Percentiles rank a stretch among this genome's conserved stretches.
These are phyloP conservation scores for Palythoa caribaeorum DNA, from an alignment of 92 coral and sea anemone genomes.

Conservation along the genomic window DNA sequence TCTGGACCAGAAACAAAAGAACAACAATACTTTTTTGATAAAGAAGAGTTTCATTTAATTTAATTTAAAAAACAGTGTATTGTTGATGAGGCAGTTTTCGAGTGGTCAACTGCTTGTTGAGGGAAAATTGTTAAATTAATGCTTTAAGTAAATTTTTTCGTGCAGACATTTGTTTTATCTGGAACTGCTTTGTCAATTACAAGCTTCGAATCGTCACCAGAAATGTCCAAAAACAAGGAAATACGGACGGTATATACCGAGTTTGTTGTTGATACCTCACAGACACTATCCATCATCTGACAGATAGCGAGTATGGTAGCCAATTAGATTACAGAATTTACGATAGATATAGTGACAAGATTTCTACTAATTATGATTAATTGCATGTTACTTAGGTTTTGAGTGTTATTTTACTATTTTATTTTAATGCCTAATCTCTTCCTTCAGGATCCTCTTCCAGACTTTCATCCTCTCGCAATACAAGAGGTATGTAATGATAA, in stretches of 20 bases:
- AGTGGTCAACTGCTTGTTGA: background rate
- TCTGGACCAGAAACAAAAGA: too few species aligned
- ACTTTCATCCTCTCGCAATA: constrained; percentile 86
- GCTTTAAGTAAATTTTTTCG: background rate
- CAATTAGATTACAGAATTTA: too few species aligned
- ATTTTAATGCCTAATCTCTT: background rate
- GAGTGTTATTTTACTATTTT: background rate
- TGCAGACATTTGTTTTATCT: background rate
- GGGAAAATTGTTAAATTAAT: too few species aligned
- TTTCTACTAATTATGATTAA: too few species aligned
- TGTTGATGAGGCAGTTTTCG: background rate
- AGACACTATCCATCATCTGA: too few species aligned
- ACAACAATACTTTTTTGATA: too few species aligned
- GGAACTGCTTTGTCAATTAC: background rate
- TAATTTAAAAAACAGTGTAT: too few species aligned
- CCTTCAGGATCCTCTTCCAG: constrained; percentile 92
- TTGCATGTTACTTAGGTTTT: background rate
- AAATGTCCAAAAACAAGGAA: background rate
- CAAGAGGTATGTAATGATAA: constrained; percentile 75
- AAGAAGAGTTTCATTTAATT: too few species aligned
- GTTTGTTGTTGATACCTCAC: too few species aligned
- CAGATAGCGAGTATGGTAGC: too few species aligned
- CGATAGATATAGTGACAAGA: too few species aligned
- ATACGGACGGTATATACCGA: background rate
- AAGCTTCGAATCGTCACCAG: too few species aligned